Evolutionary conservation across 2,113 vertebrate species (phyloP).

Genomic region (Perognathus longimembris): DNA sequence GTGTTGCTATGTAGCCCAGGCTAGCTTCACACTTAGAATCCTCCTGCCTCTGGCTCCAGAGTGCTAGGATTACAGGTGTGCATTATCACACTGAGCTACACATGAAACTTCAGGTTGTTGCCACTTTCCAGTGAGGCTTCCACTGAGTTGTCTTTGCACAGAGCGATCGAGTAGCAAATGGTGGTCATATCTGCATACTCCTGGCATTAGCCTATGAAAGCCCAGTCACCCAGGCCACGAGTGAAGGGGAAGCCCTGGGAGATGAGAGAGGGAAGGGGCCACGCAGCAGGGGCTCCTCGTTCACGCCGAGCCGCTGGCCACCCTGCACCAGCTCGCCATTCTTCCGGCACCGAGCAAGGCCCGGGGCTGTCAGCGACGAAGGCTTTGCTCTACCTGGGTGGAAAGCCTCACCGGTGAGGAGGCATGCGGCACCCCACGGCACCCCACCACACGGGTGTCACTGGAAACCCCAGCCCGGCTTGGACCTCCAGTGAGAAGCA

Average conservation of each 20-base stretch:
- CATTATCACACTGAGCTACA: no score
- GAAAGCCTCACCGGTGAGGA: not conserved
- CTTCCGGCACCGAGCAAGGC: not conserved
- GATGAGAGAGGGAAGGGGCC: not conserved
- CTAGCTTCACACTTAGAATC: no score
- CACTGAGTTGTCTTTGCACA: not conserved
- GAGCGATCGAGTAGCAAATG: no score
- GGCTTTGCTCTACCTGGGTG: not conserved
- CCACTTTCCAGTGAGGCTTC: not conserved
- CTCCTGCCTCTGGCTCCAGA: no score
- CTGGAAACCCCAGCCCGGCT: not conserved
- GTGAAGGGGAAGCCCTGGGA: not conserved
- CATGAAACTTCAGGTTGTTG: no score
- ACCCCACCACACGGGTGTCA: not conserved
- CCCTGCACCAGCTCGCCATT: not conserved
- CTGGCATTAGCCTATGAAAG: not conserved
- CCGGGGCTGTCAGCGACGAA: not conserved
- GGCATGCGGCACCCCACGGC: not conserved
- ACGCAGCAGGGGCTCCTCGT: fast-evolving
- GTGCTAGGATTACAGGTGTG: no score
- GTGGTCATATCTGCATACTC: no score
- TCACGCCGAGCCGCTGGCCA: not conserved
- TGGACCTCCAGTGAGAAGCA: not conserved
- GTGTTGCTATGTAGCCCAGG: no score
- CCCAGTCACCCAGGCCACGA: not conserved